Percentiles rank a stretch among this genome's conserved stretches.
These are phyloP conservation scores for Rhagophthalmus giganteus DNA, from an alignment of 2,888 invertebrate species.

Conservation along the genomic window DNA sequence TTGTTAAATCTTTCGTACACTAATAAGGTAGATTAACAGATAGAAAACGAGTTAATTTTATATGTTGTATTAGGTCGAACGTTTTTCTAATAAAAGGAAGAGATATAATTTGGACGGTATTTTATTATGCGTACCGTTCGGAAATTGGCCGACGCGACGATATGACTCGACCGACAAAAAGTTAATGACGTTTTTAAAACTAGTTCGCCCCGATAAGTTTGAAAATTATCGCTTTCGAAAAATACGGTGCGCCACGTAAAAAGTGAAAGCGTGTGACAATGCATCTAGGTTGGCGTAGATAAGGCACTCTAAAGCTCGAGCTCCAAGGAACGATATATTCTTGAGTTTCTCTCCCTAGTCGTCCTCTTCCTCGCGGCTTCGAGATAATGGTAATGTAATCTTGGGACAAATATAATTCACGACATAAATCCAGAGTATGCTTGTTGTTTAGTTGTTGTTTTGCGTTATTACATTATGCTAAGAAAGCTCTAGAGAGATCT, in stretches of 20 bases:
- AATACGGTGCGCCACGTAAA: slow-evolving; percentile 24
- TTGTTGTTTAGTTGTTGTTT: slow-evolving; percentile 51
- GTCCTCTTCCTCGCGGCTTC: slow-evolving; percentile 41
- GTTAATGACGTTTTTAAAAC: no score
- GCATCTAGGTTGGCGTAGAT: slow-evolving; percentile 36
- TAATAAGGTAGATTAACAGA: slow-evolving; percentile 9
- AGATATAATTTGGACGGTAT: not conserved
- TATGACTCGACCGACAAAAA: no score
- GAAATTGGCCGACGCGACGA: no score
- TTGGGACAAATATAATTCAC: slow-evolving; percentile 54
- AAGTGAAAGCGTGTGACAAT: slow-evolving; percentile 34
- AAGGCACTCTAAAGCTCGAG: slow-evolving; percentile 33
- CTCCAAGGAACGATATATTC: slow-evolving; percentile 35
- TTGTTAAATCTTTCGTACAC: slow-evolving; percentile 24
- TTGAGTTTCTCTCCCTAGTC: slow-evolving; percentile 28
- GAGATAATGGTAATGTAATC: slow-evolving; percentile 54
- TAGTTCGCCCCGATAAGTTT: no score
- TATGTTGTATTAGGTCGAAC: slow-evolving; percentile 25
- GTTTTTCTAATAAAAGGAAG: slow-evolving; percentile 18
- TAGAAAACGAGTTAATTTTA: slow-evolving; percentile 26
- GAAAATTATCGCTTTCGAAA: no score
- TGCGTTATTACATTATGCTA: slow-evolving; percentile 45
- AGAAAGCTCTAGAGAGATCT: slow-evolving; percentile 41
- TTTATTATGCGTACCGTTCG: no score
- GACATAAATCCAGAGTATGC: slow-evolving; percentile 50